These are phyloP conservation scores for Phaethon lepturus DNA, from an alignment of 2,113 vertebrate genomes.

Conservation along the genomic window DNA sequence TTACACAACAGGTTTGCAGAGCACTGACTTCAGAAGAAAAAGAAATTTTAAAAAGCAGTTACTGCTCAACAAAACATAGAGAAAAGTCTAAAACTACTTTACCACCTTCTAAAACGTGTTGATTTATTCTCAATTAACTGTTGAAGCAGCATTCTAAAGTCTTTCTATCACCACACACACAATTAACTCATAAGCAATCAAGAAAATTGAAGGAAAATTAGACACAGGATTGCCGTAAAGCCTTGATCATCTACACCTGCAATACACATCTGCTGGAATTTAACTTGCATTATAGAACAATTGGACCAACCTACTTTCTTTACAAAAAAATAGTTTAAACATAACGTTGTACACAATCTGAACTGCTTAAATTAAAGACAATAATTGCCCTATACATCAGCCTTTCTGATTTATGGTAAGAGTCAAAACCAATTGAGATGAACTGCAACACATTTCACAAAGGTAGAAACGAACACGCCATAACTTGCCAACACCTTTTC, in stretches of 20 bases:
- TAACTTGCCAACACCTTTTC: not conserved
- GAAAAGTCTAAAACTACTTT: slow-evolving; percentile 16
- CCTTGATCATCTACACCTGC: slow-evolving; percentile 70
- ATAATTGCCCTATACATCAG: accelerated
- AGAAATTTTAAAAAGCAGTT: not conserved
- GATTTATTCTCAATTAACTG: slow-evolving; percentile 75
- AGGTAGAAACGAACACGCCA: accelerated
- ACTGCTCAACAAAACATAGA: not conserved
- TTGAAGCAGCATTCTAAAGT: slow-evolving; percentile 63
- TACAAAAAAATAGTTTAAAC: not conserved
- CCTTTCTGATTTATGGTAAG: not conserved
- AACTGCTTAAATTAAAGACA: not conserved
- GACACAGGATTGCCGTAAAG: slow-evolving; percentile 58
- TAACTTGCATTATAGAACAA: not conserved
- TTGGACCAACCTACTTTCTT: not conserved
- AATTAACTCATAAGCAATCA: slow-evolving; percentile 76
- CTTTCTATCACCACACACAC: slow-evolving; percentile 62
- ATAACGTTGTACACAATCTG: not conserved
- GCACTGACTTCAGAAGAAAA: not conserved
- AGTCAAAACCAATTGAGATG: not conserved
- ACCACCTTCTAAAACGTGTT: slow-evolving; percentile 52
- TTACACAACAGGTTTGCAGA: not conserved
- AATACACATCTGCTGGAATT: slow-evolving; percentile 65
- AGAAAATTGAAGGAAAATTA: slow-evolving; percentile 74
- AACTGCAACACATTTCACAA: not conserved